These are phyloP conservation scores for Gallinago solitaria DNA, from an alignment of 2,797 vertebrate species.

Conservation along the genomic window DNA sequence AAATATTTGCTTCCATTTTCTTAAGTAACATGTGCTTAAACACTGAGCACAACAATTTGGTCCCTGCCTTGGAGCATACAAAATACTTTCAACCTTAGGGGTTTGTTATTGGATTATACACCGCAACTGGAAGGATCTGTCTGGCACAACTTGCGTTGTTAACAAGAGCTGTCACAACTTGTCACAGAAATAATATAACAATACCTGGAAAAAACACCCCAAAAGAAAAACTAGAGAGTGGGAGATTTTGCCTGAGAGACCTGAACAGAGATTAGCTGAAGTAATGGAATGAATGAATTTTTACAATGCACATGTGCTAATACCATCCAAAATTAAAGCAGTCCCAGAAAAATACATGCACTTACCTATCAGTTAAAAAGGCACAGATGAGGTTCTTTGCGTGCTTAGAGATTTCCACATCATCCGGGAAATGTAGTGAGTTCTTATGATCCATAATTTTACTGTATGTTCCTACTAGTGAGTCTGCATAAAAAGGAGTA, in stretches of 20 bases:
- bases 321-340: neutral
- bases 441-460: constrained; percentile 99
- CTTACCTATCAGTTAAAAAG: constrained; percentile 96
- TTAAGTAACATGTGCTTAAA: neutral
- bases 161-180: neutral
- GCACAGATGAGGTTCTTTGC: constrained; percentile 98
- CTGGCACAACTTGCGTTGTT: neutral
- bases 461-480: constrained; percentile 97
- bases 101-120: neutral
- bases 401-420: constrained; percentile 96
- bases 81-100: neutral
- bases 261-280: neutral
- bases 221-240: neutral
- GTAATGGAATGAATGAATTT: neutral
- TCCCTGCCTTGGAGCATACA: neutral
- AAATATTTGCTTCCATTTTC: neutral
- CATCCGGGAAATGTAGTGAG: constrained; percentile 94
- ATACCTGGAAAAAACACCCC: neutral
- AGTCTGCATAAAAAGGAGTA: constrained; percentile 98
- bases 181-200: neutral
- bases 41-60: neutral
- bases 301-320: neutral
- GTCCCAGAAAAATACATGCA: neutral
- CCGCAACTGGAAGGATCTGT: neutral
- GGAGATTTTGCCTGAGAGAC: neutral